A percentile compares a stretch with the other conserved stretches of the same genome.
Evolutionary conservation across 37 sponge, comb jelly and placozoan species (phyloP).

Genomic region (Halisarca cf. caerulea): DNA sequence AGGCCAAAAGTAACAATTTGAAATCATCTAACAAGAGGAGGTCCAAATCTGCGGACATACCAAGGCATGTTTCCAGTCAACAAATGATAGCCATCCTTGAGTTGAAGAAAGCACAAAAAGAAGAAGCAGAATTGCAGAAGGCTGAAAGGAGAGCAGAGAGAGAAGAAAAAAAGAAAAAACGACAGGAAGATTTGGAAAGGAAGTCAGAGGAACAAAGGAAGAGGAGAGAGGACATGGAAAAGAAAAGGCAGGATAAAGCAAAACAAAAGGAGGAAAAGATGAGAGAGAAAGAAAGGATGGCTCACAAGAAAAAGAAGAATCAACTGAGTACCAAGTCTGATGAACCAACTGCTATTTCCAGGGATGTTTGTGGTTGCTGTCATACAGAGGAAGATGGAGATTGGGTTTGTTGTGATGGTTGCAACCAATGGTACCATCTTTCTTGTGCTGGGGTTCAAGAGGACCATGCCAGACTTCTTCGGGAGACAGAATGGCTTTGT

Average conservation of each 20-base stretch:
- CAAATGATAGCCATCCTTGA: constrained; percentile 15
- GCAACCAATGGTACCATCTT: neutral
- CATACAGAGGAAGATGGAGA: neutral
- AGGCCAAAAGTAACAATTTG: neutral
- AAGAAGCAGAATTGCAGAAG: neutral
- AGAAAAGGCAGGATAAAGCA: neutral
- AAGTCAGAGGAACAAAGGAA: neutral
- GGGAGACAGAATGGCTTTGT: neutral
- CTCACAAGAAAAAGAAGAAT: neutral
- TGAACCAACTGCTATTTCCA: neutral
- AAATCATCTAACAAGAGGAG: neutral
- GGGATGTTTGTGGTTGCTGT: neutral
- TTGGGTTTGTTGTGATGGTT: neutral
- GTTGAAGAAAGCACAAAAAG: neutral
- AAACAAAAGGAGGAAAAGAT: neutral
- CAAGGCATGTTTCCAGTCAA: constrained; percentile 10
- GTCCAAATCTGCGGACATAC: neutral
- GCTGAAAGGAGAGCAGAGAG: neutral
- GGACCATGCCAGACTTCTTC: neutral
- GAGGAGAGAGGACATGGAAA: neutral
- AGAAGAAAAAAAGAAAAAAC: constrained; percentile 3
- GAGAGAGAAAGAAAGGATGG: too few relatives aligned
- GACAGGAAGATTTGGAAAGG: neutral
- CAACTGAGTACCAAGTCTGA: neutral
- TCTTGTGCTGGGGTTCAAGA: neutral